Evolutionary conservation across 1,140 invertebrate species (phyloP).

Genomic region (Pectinophora gossypiella): DNA sequence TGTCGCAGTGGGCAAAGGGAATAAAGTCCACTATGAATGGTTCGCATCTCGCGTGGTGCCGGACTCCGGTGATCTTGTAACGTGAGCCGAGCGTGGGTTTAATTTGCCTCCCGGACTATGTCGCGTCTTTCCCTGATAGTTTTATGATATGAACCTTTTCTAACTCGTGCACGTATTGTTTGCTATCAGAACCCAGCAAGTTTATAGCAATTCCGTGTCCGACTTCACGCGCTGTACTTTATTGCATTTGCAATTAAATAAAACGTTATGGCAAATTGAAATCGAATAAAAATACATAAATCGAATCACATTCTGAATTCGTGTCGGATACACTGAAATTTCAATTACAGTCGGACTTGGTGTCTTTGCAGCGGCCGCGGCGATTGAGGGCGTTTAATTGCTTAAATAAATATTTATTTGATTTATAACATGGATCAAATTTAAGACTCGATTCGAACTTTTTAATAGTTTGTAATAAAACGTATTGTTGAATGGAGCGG

Average conservation of each 20-base stretch:
- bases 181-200: too few species aligned
- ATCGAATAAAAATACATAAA: neutral
- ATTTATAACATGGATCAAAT: slow-evolving; percentile 32
- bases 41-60: slow-evolving; percentile 19
- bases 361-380: slow-evolving; percentile 21
- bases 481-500: neutral
- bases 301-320: neutral
- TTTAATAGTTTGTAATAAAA: neutral
- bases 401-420: slow-evolving; percentile 37
- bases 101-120: slow-evolving; percentile 41
- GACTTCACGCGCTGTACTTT: too few species aligned
- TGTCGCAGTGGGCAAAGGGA: slow-evolving; percentile 21
- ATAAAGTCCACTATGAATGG: slow-evolving; percentile 31
- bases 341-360: slow-evolving; percentile 35
- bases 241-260: neutral
- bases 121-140: slow-evolving; percentile 28
- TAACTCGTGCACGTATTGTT: neutral
- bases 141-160: slow-evolving; percentile 30
- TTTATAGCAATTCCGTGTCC: too few species aligned
- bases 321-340: slow-evolving; percentile 16
- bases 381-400: slow-evolving; percentile 40
- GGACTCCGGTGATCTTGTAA: slow-evolving; percentile 26
- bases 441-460: slow-evolving; percentile 7
- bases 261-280: neutral
- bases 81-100: slow-evolving; percentile 40